Percentiles rank a stretch among this genome's conserved stretches.
phyloP scores from a whole-genome alignment of 2,113 vertebrate genomes.

The Ancistrus triradiatus region DNA sequence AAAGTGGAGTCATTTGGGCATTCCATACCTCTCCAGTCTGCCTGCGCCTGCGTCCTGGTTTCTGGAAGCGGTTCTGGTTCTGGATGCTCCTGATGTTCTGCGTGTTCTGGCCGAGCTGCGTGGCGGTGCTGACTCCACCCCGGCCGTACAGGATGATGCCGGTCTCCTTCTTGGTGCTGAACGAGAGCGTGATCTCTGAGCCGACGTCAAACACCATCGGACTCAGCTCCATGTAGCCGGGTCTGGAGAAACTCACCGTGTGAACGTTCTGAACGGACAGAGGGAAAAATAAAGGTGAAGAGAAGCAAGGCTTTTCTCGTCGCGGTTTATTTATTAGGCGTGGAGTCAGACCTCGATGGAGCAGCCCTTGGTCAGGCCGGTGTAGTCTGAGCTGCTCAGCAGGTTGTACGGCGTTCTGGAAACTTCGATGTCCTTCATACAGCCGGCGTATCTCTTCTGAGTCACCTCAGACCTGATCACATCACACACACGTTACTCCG shows the following conservation, averaged over 20 bases:
- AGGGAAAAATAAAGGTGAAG: neutral
- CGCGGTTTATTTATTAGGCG: no score
- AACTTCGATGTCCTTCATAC: constrained; percentile 93
- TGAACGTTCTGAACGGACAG: constrained; percentile 78
- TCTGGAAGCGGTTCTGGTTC: constrained; percentile 31
- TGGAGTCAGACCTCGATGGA: constrained; percentile 80
- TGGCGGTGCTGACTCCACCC: constrained; percentile 56
- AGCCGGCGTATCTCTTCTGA: constrained; percentile 83
- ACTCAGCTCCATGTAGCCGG: constrained; percentile 83
- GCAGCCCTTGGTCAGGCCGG: constrained; percentile 92
- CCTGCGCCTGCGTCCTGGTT: constrained; percentile 79
- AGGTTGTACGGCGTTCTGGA: constrained; percentile 91
- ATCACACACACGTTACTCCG: no score
- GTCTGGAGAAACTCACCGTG: constrained; percentile 86
- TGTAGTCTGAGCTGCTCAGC: constrained; percentile 89
- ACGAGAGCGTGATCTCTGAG: constrained; percentile 93
- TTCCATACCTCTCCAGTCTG: constrained; percentile 76
- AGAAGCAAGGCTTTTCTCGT: no score
- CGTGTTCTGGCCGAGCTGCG: constrained; percentile 29
- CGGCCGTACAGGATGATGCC: constrained; percentile 86
- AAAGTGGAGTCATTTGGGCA: neutral
- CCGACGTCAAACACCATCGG: constrained; percentile 71
- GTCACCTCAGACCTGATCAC: constrained; percentile 85
- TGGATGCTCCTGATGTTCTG: constrained; percentile 34
- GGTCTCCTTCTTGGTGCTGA: constrained; percentile 86